Base-by-base conservation (phyloP, 2,888 invertebrate species). In the Ditylenchus weischeri region DNA sequence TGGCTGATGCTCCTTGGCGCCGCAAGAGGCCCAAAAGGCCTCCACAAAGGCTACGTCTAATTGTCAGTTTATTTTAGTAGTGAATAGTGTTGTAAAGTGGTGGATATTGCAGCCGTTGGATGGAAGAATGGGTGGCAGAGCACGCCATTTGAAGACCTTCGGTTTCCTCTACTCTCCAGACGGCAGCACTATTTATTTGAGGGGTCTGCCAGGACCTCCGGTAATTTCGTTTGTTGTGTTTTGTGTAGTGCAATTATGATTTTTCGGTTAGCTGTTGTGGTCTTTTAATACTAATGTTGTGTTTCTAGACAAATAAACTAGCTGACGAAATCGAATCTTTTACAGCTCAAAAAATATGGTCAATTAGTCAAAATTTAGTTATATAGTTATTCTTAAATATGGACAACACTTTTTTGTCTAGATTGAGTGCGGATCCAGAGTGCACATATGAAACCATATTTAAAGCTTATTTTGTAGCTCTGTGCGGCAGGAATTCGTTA, bases 101-200 rank as follows among this genome's bases (percentile, higher is more conserved):
- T 71, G 29, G 2, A 15, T n/a, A 5, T 65, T 75, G 36, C 60
- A 73, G 73, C 76, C 75, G 13, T 57, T 73, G 48, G 73, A 76
- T 36, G 63, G 64, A n/a, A 19, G 47, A 36, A 62, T 54, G 48
- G 73, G 72, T 36, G 63, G 66, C 13, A 23, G 29, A 43, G 51
- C 57, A 19, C 62, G 62, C 8, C 76, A 79, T 10, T 71, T 81
- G 61, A 70, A 77, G 15, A 77, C 78, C 18, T 80, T 72, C 68
- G 81, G 81, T 64, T 79, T 81, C 72, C 69, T 81, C 19, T 81
- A 78, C 59, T 77, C 81, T 5, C 78, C 81, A 5, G 81, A 81
- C 62, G 81, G 81, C 50, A 66, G 73, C 23, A 70, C 75, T 13
- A 79, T 81, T 67, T 78, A 81, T 69, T 64, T 81, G 38, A 69